Base-by-base conservation (phyloP, 2,888 invertebrate species). In the Cataglyphis altisquamis region DNA sequence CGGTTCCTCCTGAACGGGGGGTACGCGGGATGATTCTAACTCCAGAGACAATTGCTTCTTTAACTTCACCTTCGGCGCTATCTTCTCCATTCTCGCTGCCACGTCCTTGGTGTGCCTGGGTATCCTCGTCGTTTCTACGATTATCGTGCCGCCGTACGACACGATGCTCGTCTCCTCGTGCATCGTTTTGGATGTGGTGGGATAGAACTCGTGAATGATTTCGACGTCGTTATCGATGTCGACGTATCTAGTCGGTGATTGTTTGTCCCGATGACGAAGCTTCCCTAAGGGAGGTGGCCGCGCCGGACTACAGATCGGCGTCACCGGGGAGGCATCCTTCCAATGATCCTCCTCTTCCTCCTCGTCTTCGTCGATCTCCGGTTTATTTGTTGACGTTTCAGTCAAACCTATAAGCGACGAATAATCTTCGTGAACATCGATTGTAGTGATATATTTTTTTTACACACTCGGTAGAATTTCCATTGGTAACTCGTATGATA, bases 271-370 rank as follows among this genome's bases (percentile, higher is more conserved):
- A 10, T 57, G 82, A 5, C 45, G 10, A 0, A 36, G 10, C 12
- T 55, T 78, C 4, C 41, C 41, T 45, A 45, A 45, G 3, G 55
- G 9, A 0, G 84, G 62, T 6, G 74, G 82, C 73, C 84, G 90
- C 9, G 87, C 70, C 62, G 87, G 93, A 74, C 85, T 93, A 90
- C 72, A 93, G 87, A 72, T 92, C 36, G 84, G 94, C 84, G 84
- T 94, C 87, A 82, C 8, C 8, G 91, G 89, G 0, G 89, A 91
- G 0, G 91, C 91, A 41, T 91, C 91, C 73, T 91, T 91, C 90
- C 90, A 90, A 21, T 91, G 85, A 1, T 90, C 89, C 36, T 91
- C 88, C 4, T 87, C 86, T 0, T 86, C 89, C 12, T 89, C 85
- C 29, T 83, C 73, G 45, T 81, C 86, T 5, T 85, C 87, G 63